Evolutionary conservation across 2,888 invertebrate genomes (phyloP), one percentile per base, ranked within the genome.

Genomic region (Eudemis profundana): DNA sequence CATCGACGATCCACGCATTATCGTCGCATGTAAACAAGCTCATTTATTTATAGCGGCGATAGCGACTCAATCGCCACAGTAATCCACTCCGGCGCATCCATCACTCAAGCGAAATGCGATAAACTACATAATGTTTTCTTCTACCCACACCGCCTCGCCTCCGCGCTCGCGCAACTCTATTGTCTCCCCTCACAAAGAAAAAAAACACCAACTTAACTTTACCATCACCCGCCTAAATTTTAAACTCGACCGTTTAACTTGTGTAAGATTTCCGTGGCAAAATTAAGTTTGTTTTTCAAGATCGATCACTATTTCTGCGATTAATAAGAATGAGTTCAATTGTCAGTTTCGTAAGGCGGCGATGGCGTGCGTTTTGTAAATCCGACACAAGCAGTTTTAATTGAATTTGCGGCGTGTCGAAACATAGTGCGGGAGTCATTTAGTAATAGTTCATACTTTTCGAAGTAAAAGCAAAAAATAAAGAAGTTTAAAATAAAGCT

Each of bases 171-270:
- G 68, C 68, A 64, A 56, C 64, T 50, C 75, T 61, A 77, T 77
- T 76, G 76, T 77, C 72, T 75, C 69, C 70, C 61, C 66, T 59
- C 70, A 76, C 77, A 76, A 76, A 72, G 72, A 75, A 76, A 73
- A 66, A 38, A 15, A 46, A 60, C 21, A n/a, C 36, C 12, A 57
- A 68, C 44, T 68, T 61, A 49, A 21, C 17, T 60, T 36, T 54
- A 44, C 60, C n/a, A 47, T 23, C 56, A 17, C 10, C 29, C 33
- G 40, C 4, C 2, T 12, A 10, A 50, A 29, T 3, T 33, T 23
- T 3, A 17, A 33, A 15, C 8, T 15, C 10, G 36, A 42, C 15
- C 4, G 4, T 15, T 50, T 10, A 23, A 8, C 3, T 1, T n/a
- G n/a, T n/a, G n/a, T n/a, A n/a, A n/a, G n/a, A n/a, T 21, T 21